Percentiles rank a stretch among this genome's conserved stretches.
phyloP scores from a whole-genome alignment of 1,140 invertebrate species.

The Drosophila paulistorum region DNA sequence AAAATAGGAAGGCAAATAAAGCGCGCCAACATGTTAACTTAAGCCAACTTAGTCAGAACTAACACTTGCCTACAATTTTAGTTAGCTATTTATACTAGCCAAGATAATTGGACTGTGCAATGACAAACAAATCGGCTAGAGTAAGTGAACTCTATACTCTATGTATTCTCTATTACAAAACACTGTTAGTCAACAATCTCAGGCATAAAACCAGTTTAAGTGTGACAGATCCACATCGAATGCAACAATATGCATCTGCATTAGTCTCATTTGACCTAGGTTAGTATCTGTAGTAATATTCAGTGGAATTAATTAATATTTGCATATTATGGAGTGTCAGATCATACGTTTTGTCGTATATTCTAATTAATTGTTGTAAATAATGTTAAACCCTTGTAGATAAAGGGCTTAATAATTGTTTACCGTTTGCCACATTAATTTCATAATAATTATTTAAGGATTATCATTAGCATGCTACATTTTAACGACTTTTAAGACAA shows the following conservation, averaged over 20 bases:
- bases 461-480: too few species aligned
- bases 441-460: too few species aligned
- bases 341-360: too few species aligned
- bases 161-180: background rate
- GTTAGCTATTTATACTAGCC: slow-evolving; percentile 48
- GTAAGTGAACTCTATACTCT: slow-evolving; percentile 3
- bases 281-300: background rate
- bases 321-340: too few species aligned
- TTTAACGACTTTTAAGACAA: too few species aligned
- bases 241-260: background rate
- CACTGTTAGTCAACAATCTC: background rate
- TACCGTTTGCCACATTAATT: too few species aligned
- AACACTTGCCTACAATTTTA: slow-evolving; percentile 16
- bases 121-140: background rate
- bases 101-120: background rate
- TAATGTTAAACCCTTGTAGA: too few species aligned
- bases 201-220: background rate
- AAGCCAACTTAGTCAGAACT: slow-evolving; percentile 27
- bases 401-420: too few species aligned
- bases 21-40: slow-evolving; percentile 37
- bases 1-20: slow-evolving; percentile 15
- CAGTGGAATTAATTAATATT: too few species aligned
- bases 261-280: background rate
- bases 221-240: background rate
- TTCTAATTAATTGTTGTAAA: too few species aligned